A percentile compares a stretch with the other conserved stretches of the same genome.
Evolutionary conservation across 2,888 invertebrate genomes (phyloP).

Genomic region (Andrena fulva): DNA sequence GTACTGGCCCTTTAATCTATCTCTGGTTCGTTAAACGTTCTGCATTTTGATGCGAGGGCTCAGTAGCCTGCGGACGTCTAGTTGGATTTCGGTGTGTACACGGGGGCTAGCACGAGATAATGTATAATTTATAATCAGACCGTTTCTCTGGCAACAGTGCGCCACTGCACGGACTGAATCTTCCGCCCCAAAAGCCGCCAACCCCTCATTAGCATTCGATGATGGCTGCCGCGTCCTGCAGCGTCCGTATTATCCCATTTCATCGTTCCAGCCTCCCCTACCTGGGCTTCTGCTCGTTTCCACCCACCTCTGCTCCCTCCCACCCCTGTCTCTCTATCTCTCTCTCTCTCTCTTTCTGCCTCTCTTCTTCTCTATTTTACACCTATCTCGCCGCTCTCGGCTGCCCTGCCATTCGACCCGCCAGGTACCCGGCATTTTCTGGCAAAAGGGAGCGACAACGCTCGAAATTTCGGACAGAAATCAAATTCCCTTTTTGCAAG

Average conservation of each 20-base stretch:
- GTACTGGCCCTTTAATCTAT: conserved; percentile 62
- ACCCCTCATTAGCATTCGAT: conserved; percentile 85
- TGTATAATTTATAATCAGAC: conserved; percentile 85
- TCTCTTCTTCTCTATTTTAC: conserved; percentile 36
- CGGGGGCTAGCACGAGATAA: conserved; percentile 74
- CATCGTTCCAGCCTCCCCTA: conserved; percentile 74
- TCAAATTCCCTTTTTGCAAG: conserved; percentile 26
- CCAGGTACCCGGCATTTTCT: conserved; percentile 53
- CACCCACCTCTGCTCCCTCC: conserved; percentile 46
- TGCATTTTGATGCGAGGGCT: conserved; percentile 63
- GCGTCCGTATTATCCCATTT: conserved; percentile 81
- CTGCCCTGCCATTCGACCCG: conserved; percentile 28
- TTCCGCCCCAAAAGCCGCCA: conserved; percentile 80
- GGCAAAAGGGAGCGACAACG: conserved; percentile 35
- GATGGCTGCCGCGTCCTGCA: conserved; percentile 84
- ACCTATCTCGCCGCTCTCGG: conserved; percentile 41
- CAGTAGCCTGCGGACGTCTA: conserved; percentile 59
- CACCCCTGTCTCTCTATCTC: neutral
- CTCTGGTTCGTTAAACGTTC: conserved; percentile 49
- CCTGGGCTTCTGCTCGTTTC: conserved; percentile 69
- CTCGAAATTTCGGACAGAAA: conserved; percentile 39
- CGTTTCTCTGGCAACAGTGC: conserved; percentile 77
- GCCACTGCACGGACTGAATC: conserved; percentile 74
- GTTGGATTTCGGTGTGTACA: conserved; percentile 70
- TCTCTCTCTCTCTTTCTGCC: neutral